Conservation (phyloP, 30 jellyfish, hydroid and myxozoan species). For the Cassiopea xamachana region DNA sequence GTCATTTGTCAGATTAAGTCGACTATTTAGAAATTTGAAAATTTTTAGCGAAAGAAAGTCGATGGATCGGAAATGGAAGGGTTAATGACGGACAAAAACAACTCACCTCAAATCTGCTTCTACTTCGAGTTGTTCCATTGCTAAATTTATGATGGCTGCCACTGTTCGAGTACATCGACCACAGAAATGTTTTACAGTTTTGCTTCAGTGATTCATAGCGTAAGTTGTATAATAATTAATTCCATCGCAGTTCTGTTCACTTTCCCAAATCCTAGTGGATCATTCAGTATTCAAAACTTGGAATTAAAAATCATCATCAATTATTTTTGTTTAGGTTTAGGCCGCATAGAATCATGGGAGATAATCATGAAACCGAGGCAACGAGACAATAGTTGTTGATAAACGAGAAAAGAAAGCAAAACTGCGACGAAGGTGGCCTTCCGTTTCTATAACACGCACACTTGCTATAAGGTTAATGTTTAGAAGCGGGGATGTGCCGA, state of each 20-base stretch:
- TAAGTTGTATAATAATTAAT: constrained; percentile 1
- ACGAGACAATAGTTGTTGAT: not conserved
- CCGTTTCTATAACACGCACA: too few species aligned
- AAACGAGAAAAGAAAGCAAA: too few species aligned
- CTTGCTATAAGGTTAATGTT: too few species aligned
- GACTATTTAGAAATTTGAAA: not conserved
- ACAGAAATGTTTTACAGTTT: constrained; percentile 29
- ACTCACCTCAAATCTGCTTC: constrained; percentile 79
- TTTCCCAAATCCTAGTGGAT: constrained; percentile 6
- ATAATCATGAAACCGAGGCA: constrained; percentile 50
- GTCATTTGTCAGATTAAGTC: not conserved
- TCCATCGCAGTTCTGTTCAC: constrained; percentile 20
- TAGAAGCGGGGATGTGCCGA: too few species aligned
- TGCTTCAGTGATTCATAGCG: not conserved
- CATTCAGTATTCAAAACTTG: constrained; percentile 15
- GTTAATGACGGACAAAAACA: constrained; percentile 2
- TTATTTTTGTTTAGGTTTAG: constrained; percentile 64
- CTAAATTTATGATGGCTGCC: constrained; percentile 62
- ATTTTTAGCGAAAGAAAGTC: not conserved
- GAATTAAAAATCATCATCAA: constrained; percentile 29
- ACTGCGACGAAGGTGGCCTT: too few species aligned
- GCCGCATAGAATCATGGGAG: constrained; percentile 62
- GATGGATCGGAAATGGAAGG: not conserved
- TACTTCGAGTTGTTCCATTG: constrained; percentile 75
- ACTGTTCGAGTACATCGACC: constrained; percentile 78